Conservation (phyloP, 2,888 invertebrate genomes). For the Mesochorus sp. region DNA sequence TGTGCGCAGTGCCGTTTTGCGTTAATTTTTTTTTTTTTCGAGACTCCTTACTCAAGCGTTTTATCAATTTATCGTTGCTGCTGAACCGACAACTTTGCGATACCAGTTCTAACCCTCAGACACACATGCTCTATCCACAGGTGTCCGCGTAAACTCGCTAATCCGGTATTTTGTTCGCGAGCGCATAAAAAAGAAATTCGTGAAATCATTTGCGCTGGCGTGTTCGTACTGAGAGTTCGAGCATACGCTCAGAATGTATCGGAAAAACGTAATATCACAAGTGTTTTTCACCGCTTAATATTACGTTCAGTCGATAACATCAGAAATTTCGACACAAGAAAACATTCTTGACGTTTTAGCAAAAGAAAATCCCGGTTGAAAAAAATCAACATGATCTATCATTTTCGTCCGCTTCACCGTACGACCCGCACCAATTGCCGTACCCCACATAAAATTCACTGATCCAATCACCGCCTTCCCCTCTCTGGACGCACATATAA, state of each 20-base stretch:
- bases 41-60: background rate
- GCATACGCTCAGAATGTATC: background rate
- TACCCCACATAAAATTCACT: no score
- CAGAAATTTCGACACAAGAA: background rate
- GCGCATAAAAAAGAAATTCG: background rate
- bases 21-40: background rate
- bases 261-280: background rate
- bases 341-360: background rate
- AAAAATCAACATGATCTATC: no score
- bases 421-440: no score
- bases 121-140: background rate
- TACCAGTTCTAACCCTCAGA: slow-evolving; percentile 2
- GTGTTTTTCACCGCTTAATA: background rate
- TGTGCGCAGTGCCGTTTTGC: background rate
- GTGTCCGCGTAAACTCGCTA: background rate
- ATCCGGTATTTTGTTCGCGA: slow-evolving; percentile 23
- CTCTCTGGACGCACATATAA: background rate
- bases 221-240: background rate
- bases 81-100: slow-evolving; percentile 7
- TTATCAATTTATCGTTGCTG: slow-evolving; percentile 23
- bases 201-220: background rate
- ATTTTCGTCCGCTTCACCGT: no score
- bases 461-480: background rate
- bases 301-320: background rate
- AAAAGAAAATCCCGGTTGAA: no score